Base-by-base conservation (phyloP, 2,888 invertebrate genomes). In the Lithophane socia region DNA sequence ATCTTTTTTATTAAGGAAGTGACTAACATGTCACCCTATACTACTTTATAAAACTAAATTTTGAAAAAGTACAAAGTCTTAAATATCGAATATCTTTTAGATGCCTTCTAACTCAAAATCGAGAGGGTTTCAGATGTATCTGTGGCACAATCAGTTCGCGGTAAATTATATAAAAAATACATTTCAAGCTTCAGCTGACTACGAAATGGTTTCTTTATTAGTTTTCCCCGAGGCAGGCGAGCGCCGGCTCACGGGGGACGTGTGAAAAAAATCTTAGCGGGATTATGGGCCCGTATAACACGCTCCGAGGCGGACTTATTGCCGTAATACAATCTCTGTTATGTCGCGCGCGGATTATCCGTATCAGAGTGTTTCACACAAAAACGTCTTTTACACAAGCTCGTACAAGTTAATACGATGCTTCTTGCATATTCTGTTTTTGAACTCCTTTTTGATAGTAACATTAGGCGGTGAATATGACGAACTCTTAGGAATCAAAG, bases 91-190 rank as follows among this genome's bases (percentile, higher is more conserved):
- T 64, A 47, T 56, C 54, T 42, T 37, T 52, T 37, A 73, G 12
- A 73, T 69, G 18, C 65, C 67, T 52, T 65, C 63, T 73, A 66
- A 79, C 66, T 61, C n/a, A 75, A 78, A 73, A 80, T 52, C 70
- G 85, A 86, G 86, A 89, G 89, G 86, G 89, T 90, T 93, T 94
- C 92, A 93, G 92, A 93, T 93, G 93, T 91, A 92, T 90, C 90
- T 89, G 91, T 72, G 76, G 88, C 91, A 88, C 91, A 95, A 97
- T 96, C 97, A 96, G 95, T 96, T 91, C 95, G 95, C 90, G 94
- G 95, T 95, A 97, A 97, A 97, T 97, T 97, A 96, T 96, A 97
- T 97, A 97, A 97, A 97, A 97, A 97, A 97, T 96, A 97, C 96
- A 97, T 97, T 97, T 97, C 97, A 97, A 94, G 97, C 96, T 94